Conservation (phyloP, 2,797 vertebrate species). For the Lagocephalus sceleratus region DNA sequence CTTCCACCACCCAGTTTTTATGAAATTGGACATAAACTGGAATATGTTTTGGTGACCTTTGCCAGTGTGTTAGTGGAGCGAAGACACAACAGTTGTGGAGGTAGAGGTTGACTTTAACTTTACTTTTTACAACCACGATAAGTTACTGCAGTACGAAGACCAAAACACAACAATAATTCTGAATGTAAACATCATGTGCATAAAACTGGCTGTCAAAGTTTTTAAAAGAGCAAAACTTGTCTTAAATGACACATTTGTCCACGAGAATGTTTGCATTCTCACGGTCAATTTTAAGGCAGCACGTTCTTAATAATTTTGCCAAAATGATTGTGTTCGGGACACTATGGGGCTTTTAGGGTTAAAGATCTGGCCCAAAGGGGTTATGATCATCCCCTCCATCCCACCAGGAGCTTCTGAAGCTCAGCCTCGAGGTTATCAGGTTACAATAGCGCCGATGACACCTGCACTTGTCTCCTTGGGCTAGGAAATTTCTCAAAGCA, state of each 20-base stretch:
- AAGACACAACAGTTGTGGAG: conserved; percentile 46
- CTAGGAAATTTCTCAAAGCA: conserved; percentile 45
- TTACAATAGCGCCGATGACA: conserved; percentile 66
- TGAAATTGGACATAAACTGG: conserved; percentile 59
- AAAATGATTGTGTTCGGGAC: background rate
- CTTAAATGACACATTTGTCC: no score
- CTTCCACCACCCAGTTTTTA: conserved; percentile 35
- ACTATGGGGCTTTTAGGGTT: conserved; percentile 12
- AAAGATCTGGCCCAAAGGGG: conserved; percentile 33
- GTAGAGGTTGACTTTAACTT: conserved; percentile 53
- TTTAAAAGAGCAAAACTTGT: no score
- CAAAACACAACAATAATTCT: background rate
- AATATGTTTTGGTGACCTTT: conserved; percentile 56
- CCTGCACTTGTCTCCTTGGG: conserved; percentile 45
- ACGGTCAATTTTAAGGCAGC: background rate
- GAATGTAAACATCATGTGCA: background rate
- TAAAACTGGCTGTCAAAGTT: conserved; percentile 1
- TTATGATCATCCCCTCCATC: conserved; percentile 63
- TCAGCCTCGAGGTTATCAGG: conserved; percentile 60
- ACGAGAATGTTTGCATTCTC: no score
- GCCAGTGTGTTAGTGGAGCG: conserved; percentile 30
- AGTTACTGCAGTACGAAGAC: background rate
- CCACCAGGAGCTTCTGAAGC: conserved; percentile 55
- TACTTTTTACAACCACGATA: conserved; percentile 1
- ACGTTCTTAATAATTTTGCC: background rate